Percentiles rank a stretch among this genome's conserved stretches.
Evolutionary conservation across 2,888 invertebrate genomes (phyloP).

Genomic region (Acanthacorydalis orientalis): DNA sequence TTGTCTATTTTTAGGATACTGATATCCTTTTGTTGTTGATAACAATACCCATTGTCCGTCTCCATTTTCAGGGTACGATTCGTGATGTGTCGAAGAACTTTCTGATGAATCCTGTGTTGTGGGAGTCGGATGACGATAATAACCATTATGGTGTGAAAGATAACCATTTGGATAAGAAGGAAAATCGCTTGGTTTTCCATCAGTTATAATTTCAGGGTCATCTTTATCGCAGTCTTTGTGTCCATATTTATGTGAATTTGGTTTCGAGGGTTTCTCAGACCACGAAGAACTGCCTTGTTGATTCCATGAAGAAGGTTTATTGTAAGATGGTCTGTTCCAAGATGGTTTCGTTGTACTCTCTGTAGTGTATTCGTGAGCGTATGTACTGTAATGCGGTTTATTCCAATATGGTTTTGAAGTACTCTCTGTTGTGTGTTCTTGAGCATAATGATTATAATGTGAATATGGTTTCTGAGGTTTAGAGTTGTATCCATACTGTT

Average conservation of each 20-base stretch:
- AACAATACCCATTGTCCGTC: constrained; percentile 65
- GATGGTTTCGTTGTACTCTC: background rate
- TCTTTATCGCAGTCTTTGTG: constrained; percentile 8
- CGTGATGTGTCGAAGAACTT: constrained; percentile 29
- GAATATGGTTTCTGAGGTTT: background rate
- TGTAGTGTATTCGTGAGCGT: background rate
- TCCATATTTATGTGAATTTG: background rate
- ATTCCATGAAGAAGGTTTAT: too few species aligned
- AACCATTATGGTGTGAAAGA: background rate
- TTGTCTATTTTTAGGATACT: constrained; percentile 28
- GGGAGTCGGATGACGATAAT: background rate
- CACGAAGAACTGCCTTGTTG: background rate
- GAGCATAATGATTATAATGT: background rate
- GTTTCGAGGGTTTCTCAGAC: background rate
- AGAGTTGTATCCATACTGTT: constrained; percentile 1
- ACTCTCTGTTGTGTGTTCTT: background rate
- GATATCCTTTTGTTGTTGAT: constrained; percentile 62
- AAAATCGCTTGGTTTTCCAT: constrained; percentile 34
- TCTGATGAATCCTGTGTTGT: background rate
- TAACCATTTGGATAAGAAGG: constrained; percentile 17
- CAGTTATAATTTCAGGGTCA: constrained; percentile 33
- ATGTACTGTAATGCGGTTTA: background rate
- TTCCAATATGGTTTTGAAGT: background rate
- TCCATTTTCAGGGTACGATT: constrained; percentile 42
- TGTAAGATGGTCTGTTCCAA: background rate